These are phyloP conservation scores for Chionomys nivalis DNA, from an alignment of 2,113 vertebrate genomes.

Conservation along the genomic window DNA sequence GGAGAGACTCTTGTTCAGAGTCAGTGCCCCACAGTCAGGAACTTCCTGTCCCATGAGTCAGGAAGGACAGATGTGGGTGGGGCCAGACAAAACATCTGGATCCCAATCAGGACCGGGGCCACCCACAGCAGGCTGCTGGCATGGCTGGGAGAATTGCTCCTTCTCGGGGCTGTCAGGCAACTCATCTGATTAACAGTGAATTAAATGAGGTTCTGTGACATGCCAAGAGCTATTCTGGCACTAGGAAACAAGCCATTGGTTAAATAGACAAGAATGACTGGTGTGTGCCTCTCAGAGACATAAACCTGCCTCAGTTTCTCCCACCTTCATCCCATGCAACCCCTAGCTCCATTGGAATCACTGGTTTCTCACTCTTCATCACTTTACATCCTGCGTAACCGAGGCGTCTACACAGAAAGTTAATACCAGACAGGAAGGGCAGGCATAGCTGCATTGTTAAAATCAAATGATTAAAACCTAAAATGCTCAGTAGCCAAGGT, in stretches of 20 bases:
- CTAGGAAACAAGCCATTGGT: not conserved
- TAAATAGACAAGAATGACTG: not conserved
- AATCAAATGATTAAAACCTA: constrained; percentile 21
- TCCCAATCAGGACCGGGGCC: not conserved
- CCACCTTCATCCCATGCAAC: rapidly evolving
- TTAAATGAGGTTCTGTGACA: rapidly evolving
- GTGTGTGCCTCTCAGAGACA: not conserved
- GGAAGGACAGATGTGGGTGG: constrained; percentile 53
- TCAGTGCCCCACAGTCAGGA: not conserved
- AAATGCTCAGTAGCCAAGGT: not conserved
- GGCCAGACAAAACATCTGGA: constrained; percentile 60
- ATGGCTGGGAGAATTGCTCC: rapidly evolving
- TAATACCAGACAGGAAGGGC: not conserved
- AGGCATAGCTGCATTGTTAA: not conserved
- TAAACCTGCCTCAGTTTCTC: not conserved
- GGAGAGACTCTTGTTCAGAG: not conserved
- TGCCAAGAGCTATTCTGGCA: not conserved
- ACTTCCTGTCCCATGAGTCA: constrained; percentile 66
- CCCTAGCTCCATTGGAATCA: not conserved
- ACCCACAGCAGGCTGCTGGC: not conserved
- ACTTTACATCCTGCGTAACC: not conserved
- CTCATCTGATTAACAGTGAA: not conserved
- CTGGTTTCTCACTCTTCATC: not conserved
- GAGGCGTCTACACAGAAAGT: not conserved
- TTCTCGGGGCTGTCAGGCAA: not conserved